phyloP scores from a whole-genome alignment of 2,888 invertebrate genomes.

The Drosophila rubida region DNA sequence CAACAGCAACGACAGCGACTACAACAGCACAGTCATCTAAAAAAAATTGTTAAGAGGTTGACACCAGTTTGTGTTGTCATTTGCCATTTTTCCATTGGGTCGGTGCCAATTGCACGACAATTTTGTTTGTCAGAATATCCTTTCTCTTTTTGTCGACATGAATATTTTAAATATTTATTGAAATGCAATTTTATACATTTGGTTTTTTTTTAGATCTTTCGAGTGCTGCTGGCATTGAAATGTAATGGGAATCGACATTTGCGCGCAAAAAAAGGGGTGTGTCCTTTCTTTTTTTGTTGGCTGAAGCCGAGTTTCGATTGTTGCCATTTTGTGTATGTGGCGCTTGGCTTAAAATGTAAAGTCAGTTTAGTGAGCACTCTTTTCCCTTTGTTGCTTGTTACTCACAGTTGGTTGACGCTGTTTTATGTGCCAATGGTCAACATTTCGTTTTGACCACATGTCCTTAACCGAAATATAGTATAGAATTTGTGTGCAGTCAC shows the following conservation, averaged over 20 bases:
- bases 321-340: slow-evolving; percentile 4
- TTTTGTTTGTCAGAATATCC: slow-evolving; percentile 29
- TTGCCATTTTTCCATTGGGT: slow-evolving; percentile 52
- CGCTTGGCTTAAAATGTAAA: slow-evolving; percentile 14
- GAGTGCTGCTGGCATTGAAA: slow-evolving; percentile 9
- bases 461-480: slow-evolving; percentile 57
- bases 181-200: slow-evolving; percentile 14
- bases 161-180: slow-evolving; percentile 42
- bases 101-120: slow-evolving; percentile 55
- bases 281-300: slow-evolving; percentile 2
- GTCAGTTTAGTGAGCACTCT: slow-evolving; percentile 1
- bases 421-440: slow-evolving; percentile 55
- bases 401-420: slow-evolving; percentile 62
- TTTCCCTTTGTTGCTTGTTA: slow-evolving; percentile 41
- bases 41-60: slow-evolving; percentile 49
- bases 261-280: neutral
- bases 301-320: neutral
- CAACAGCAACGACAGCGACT: slow-evolving; percentile 15
- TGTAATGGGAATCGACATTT: slow-evolving; percentile 13
- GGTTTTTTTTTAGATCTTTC: neutral
- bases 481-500: slow-evolving; percentile 45
- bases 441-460: slow-evolving; percentile 60
- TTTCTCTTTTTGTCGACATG: slow-evolving; percentile 15
- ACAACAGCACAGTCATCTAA: slow-evolving; percentile 8
- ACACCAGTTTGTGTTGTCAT: slow-evolving; percentile 62